Base-by-base conservation (phyloP, 2,888 invertebrate species). In the Limenitis camilla region DNA sequence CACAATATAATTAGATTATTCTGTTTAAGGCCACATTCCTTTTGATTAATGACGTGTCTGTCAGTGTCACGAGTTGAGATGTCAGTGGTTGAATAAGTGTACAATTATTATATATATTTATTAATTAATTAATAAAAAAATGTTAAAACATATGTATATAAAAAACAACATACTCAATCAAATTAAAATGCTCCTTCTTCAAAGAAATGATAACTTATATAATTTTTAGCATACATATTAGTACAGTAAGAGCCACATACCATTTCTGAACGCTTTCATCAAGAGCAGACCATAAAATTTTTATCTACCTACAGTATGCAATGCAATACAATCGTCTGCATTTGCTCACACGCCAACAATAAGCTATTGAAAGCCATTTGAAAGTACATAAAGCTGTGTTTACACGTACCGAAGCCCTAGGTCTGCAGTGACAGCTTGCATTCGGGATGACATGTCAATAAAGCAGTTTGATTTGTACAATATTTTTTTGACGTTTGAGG, bases 351-450 rank as follows among this genome's bases (percentile, higher is more conserved):
- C 45, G 29, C 28, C 19, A 19, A 51, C 50, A 51, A 45, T 51
- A 28, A n/a, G 36, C 31, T 27, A 38, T 43, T 50, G 49, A 50
- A 49, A 49, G 43, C 38, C 43, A 28, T 50, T 50, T 50, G 45
- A 40, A 51, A 51, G 45, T 39, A 8, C 28, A 45, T 44, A 51
- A 51, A 33, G 40, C n/a, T 40, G 29, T 45, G 47, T 51, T 40
- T 49, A 43, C 43, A 40, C 6, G 40, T 39, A 30, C 29, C 19
- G 29, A 30, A 38, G 38, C 30, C 30, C 30, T 30, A 35, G 30
- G 35, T 5, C 19, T 43, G 9, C 19, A 33, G 7, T 45, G 45
- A 50, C 49, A 43, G 50, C 44, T 45, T 45, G 44, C 35, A 8
- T 35, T 11, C 29, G 29, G 45, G 32, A 45, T 35, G 40, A 40